Percentiles rank a stretch among this genome's conserved stretches.
Evolutionary conservation across 2,113 vertebrate species (phyloP).

Genomic region (Channa maculata): DNA sequence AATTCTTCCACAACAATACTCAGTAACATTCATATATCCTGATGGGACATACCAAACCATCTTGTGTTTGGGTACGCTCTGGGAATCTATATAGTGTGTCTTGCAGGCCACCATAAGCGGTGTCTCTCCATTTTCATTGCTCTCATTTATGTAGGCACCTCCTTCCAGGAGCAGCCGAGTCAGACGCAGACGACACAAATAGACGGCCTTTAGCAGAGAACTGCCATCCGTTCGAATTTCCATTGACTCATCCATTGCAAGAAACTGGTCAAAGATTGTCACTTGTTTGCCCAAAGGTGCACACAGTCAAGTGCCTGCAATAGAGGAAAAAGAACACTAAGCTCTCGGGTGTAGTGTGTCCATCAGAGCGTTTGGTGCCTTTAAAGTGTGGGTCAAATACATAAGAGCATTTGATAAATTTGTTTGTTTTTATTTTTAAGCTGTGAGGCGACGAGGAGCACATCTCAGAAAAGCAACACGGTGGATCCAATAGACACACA

Average conservation of each 20-base stretch:
- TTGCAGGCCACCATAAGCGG: conserved; percentile 93
- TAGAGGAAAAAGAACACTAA: neutral
- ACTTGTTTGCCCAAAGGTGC: neutral
- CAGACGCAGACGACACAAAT: conserved; percentile 89
- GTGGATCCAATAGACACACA: too few relatives aligned
- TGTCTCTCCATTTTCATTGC: conserved; percentile 91
- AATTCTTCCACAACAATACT: neutral
- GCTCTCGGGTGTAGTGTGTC: neutral
- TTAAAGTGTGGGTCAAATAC: neutral
- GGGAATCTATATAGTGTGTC: conserved; percentile 86
- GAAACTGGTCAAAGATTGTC: neutral
- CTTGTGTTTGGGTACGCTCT: conserved; percentile 90
- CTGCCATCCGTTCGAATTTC: conserved; percentile 88
- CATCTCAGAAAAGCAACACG: too few relatives aligned
- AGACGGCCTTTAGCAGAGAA: conserved; percentile 91
- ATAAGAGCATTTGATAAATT: neutral
- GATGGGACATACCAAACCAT: conserved; percentile 85
- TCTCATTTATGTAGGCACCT: conserved; percentile 79
- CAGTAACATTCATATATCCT: neutral
- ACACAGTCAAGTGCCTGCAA: conserved; percentile 23
- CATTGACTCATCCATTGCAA: conserved; percentile 76
- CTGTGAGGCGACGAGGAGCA: too few relatives aligned
- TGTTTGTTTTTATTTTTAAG: too few relatives aligned
- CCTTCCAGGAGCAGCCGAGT: conserved; percentile 91
- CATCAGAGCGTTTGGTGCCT: neutral